A percentile compares a stretch with the other conserved stretches of the same genome.
Conservation (phyloP, 1,140 invertebrate species). For the Brachionus sp. region DNA sequence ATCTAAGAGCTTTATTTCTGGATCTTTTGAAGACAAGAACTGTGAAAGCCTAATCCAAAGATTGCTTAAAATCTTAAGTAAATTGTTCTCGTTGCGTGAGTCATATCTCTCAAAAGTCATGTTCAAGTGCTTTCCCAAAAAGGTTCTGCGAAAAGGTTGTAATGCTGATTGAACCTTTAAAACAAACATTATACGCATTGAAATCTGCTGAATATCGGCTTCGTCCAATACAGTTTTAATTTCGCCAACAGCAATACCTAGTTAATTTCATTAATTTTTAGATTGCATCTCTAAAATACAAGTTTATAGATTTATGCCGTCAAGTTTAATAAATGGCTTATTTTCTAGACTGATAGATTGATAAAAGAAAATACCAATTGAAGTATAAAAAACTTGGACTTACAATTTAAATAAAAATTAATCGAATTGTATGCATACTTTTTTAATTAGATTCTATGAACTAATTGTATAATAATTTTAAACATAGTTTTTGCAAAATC, state of each 20-base stretch:
- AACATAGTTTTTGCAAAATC: too few species aligned
- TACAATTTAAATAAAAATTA: too few species aligned
- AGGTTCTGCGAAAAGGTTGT: slow-evolving; percentile 27
- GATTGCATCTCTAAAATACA: not conserved
- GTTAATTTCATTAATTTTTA: not conserved
- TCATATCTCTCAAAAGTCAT: slow-evolving; percentile 35
- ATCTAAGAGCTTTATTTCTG: slow-evolving; percentile 33
- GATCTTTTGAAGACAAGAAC: slow-evolving; percentile 25
- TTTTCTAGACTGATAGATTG: not conserved
- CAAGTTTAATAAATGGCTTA: not conserved
- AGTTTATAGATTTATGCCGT: not conserved
- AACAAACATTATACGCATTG: slow-evolving; percentile 44
- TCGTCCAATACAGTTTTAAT: slow-evolving; percentile 44
- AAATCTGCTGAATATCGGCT: slow-evolving; percentile 43
- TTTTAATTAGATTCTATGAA: too few species aligned
- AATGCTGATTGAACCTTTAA: slow-evolving; percentile 42
- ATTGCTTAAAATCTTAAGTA: not conserved
- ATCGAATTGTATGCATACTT: too few species aligned
- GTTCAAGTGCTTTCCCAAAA: slow-evolving; percentile 1
- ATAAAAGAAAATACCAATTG: not conserved
- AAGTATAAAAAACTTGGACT: too few species aligned
- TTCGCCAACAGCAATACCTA: slow-evolving; percentile 45
- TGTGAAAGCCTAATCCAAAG: not conserved
- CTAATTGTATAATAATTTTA: too few species aligned
- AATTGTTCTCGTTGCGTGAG: not conserved